A percentile compares a stretch with the other conserved stretches of the same genome.
Evolutionary conservation across 2,888 invertebrate genomes (phyloP).

Genomic region (Hecatera dysodea): DNA sequence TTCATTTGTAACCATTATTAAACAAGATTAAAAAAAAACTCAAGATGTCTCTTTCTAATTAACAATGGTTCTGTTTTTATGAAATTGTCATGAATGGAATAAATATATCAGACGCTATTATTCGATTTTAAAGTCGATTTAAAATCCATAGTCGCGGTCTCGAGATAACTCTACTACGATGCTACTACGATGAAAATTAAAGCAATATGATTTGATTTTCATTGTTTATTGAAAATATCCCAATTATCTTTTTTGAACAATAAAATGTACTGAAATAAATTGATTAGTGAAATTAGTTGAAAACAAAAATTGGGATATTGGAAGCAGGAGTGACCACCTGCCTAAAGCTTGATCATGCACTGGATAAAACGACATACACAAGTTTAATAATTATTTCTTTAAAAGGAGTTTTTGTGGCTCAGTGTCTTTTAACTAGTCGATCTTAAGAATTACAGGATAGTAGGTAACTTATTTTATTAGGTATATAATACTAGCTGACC

Average conservation of each 20-base stretch:
- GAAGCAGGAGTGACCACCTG: slow-evolving; percentile 66
- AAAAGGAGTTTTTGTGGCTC: not conserved
- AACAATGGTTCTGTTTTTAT: not conserved
- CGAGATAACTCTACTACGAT: slow-evolving; percentile 22
- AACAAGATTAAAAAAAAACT: no score
- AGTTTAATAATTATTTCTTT: not conserved
- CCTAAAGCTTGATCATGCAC: slow-evolving; percentile 69
- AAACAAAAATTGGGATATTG: slow-evolving; percentile 45
- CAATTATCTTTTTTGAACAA: slow-evolving; percentile 31
- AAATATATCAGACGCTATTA: slow-evolving; percentile 25
- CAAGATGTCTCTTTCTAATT: not conserved
- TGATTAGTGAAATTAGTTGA: not conserved
- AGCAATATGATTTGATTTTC: slow-evolving; percentile 29
- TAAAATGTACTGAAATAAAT: no score
- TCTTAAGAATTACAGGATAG: not conserved
- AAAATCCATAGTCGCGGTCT: slow-evolving; percentile 37
- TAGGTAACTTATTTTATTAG: no score
- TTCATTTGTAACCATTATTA: not conserved
- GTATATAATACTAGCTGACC: no score
- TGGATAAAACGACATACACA: slow-evolving; percentile 67
- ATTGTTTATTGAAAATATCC: slow-evolving; percentile 45
- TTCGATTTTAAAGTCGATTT: slow-evolving; percentile 29
- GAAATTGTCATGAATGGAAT: not conserved
- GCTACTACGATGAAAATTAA: slow-evolving; percentile 43
- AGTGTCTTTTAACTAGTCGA: no score